Conservation (phyloP, 2,888 invertebrate genomes). For the Cephus spinipes region DNA sequence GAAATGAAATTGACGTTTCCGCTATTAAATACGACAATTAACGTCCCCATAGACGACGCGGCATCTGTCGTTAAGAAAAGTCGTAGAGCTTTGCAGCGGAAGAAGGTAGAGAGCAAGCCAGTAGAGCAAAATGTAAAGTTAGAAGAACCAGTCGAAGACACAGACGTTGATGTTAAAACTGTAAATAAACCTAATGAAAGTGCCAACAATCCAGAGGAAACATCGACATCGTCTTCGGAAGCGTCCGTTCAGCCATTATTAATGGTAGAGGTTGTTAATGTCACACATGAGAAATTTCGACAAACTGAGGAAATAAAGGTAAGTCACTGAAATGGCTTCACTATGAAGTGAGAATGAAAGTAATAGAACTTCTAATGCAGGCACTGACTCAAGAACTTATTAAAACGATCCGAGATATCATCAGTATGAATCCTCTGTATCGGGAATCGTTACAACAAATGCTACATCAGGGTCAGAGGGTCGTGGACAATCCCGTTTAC, state of each 20-base stretch:
- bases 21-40: conserved; percentile 84
- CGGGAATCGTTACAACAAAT: conserved; percentile 98
- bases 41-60: conserved; percentile 83
- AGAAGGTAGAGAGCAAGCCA: conserved; percentile 41
- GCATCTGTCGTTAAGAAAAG: conserved; percentile 68
- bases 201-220: conserved; percentile 17
- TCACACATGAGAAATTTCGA: conserved; percentile 87
- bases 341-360: neutral
- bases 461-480: conserved; percentile 95
- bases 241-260: conserved; percentile 71
- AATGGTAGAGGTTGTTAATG: conserved; percentile 95
- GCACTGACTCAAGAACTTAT: conserved; percentile 96
- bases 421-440: conserved; percentile 96
- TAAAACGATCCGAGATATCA: conserved; percentile 97
- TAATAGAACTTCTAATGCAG: conserved; percentile 55
- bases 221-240: conserved; percentile 12
- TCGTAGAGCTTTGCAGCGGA: conserved; percentile 51
- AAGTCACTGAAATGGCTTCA: neutral
- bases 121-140: conserved; percentile 16
- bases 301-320: conserved; percentile 95
- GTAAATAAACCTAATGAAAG: conserved; percentile 7
- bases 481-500: conserved; percentile 98
- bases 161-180: conserved; percentile 22
- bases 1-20: conserved; percentile 87
- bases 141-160: conserved; percentile 26